Evolutionary conservation across 2,113 vertebrate species (phyloP).

Genomic region (Perccottus glenii): DNA sequence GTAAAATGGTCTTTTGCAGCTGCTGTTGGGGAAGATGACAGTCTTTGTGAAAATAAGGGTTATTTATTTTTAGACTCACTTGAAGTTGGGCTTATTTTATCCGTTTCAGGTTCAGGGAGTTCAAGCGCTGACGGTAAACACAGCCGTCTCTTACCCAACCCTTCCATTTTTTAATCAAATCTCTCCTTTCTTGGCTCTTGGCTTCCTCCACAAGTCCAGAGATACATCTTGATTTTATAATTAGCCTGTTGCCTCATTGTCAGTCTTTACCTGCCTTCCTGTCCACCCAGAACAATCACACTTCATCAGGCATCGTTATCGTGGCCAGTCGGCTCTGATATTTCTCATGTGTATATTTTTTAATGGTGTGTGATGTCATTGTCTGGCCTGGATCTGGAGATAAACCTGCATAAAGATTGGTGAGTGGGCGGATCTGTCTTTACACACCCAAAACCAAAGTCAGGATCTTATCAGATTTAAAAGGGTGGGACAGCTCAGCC

Average conservation of each 20-base stretch:
- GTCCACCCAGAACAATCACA: constrained; percentile 15
- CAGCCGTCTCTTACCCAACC: constrained; percentile 21
- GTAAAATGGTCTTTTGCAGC: constrained; percentile 24
- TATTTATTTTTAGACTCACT: constrained; percentile 41
- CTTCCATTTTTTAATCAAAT: constrained; percentile 57
- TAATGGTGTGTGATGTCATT: constrained; percentile 23
- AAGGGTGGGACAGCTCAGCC: constrained; percentile 5
- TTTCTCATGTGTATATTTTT: constrained; percentile 30
- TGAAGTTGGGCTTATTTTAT: constrained; percentile 46
- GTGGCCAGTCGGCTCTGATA: constrained; percentile 16
- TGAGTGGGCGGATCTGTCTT: constrained; percentile 38
- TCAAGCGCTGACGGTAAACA: constrained; percentile 42
- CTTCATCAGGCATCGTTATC: constrained; percentile 23
- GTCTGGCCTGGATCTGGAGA: constrained; percentile 34
- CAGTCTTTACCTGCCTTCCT: constrained; percentile 38
- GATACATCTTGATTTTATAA: constrained; percentile 51
- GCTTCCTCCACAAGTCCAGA: constrained; percentile 47
- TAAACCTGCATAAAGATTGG: constrained; percentile 34
- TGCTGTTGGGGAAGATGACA: constrained; percentile 43
- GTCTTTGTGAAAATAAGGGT: constrained; percentile 39
- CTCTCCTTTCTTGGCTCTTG: constrained; percentile 38
- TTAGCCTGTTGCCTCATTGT: constrained; percentile 40
- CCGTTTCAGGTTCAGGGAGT: constrained; percentile 44
- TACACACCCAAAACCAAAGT: constrained; percentile 37
- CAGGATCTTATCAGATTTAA: constrained; percentile 20